Evolutionary conservation across 2,797 vertebrate species (phyloP), one percentile per base, ranked within the genome.

Genomic region (Eidolon dupreanum): DNA sequence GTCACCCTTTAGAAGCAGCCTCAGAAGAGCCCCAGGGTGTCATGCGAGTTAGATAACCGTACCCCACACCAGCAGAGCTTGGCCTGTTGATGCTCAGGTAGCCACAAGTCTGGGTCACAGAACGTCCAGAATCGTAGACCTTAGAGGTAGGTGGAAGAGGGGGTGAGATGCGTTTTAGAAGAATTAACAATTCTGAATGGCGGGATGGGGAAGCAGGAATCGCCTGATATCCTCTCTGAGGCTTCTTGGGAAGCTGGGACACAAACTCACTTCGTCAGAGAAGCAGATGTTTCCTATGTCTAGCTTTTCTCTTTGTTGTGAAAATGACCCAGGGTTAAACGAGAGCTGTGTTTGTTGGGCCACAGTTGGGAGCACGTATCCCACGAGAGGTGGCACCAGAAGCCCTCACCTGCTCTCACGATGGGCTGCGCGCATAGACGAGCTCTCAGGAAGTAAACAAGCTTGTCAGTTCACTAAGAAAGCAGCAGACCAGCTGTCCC

Each of bases 401-500:
- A 13, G 74, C 9, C 41, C 90, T 97, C 75, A 92, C 43, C 49
- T 95, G 15, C 97, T 97, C 95, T 95, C 61, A 1, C 59, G 49
- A 95, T 85, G 88, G 55, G 19, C 31, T 88, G 6, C 20, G 6
- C 20, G 1, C 87, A 71, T 33, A 95, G 79, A 88, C 70, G 66
- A 96, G 36, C 24, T 53, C 31, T n/a, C 9, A 22, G 88, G 75
- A 97, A 97, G 73, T 28, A 96, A 98, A 98, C 92, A 74, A 94
- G 96, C 63, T 92, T 97, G 49, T 66, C 96, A 82, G 90, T 94
- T 97, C 75, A 85, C 91, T 84, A 59, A 83, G 57, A 82, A 96
- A 94, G 74, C 51, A 61, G 89, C 85, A 61, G 66, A 93, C 93
- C 91, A 89, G 91, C 97, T 97, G 97, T 97, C 97, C 97, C 79